These are phyloP conservation scores for Melieria crassipennis DNA, from an alignment of 2,888 invertebrate genomes.

Conservation along the genomic window DNA sequence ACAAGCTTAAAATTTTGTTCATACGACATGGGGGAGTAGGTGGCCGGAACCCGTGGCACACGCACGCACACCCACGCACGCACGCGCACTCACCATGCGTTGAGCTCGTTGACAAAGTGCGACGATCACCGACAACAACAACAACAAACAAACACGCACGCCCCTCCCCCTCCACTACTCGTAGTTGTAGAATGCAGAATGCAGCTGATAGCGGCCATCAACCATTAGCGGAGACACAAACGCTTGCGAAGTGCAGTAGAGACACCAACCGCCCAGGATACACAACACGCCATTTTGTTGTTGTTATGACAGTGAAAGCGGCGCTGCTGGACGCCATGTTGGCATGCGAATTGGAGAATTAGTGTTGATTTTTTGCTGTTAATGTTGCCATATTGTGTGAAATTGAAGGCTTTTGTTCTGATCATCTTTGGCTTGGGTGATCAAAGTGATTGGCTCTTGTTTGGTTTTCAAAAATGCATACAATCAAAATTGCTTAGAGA, in stretches of 20 bases:
- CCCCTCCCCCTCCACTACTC: background rate
- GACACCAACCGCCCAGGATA: no score
- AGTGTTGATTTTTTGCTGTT: background rate
- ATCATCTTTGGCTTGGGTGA: background rate
- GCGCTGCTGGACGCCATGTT: no score
- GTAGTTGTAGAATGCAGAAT: background rate
- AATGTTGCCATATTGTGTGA: slow-evolving; percentile 4
- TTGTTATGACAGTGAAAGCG: no score
- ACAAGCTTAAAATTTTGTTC: slow-evolving; percentile 64
- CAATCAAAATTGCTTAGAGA: no score
- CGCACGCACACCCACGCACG: slow-evolving; percentile 20
- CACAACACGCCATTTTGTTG: no score
- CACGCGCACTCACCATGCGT: slow-evolving; percentile 9
- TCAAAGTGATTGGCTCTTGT: no score
- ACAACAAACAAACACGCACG: background rate
- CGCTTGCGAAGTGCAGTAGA: no score
- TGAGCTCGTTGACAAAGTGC: slow-evolving; percentile 22
- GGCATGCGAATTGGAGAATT: no score
- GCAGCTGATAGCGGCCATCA: no score
- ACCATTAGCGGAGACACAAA: no score
- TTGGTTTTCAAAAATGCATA: no score
- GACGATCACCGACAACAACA: slow-evolving; percentile 19
- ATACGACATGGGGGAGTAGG: slow-evolving; percentile 53
- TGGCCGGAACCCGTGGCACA: slow-evolving; percentile 55
- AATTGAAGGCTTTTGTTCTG: slow-evolving; percentile 1